Conservation (phyloP, 1,140 invertebrate genomes). For the Euura lappo region DNA sequence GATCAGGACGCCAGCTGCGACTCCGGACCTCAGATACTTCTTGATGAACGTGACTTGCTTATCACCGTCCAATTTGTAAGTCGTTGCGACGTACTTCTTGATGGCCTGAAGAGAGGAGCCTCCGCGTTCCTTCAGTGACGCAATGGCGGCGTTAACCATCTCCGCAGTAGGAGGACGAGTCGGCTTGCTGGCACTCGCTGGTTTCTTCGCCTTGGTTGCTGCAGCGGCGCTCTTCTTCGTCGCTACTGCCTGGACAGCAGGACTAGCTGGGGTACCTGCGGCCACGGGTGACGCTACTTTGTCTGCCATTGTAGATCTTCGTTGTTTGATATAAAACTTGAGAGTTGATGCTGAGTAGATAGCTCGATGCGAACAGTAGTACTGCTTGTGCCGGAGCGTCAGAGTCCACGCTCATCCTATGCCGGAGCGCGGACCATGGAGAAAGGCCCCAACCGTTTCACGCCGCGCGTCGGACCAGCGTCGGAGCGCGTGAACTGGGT, state of each 20-base stretch:
- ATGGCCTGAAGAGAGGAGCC: slow-evolving; percentile 69
- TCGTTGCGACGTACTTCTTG: slow-evolving; percentile 67
- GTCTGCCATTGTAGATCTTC: slow-evolving; percentile 15
- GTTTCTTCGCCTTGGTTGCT: slow-evolving; percentile 49
- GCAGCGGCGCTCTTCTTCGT: slow-evolving; percentile 20
- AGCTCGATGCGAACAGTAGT: not conserved
- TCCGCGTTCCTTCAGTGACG: slow-evolving; percentile 64
- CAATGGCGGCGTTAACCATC: slow-evolving; percentile 67
- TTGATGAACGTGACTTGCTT: slow-evolving; percentile 66
- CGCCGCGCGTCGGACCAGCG: not conserved
- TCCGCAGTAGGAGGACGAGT: slow-evolving; percentile 61
- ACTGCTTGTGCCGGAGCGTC: not conserved
- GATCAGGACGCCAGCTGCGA: slow-evolving; percentile 62
- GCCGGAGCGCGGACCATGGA: not conserved
- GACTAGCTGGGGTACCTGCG: not conserved
- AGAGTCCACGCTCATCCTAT: not conserved
- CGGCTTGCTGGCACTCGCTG: slow-evolving; percentile 41
- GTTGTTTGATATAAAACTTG: not conserved
- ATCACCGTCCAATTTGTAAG: slow-evolving; percentile 66
- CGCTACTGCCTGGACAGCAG: slow-evolving; percentile 12
- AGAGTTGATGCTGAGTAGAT: no score
- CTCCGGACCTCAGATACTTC: slow-evolving; percentile 65
- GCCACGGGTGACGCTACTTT: slow-evolving; percentile 16
- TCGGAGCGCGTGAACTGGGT: not conserved
- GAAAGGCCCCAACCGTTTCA: not conserved